Conservation (phyloP, 2,113 vertebrate species). For the Antechinus stuartii region DNA sequence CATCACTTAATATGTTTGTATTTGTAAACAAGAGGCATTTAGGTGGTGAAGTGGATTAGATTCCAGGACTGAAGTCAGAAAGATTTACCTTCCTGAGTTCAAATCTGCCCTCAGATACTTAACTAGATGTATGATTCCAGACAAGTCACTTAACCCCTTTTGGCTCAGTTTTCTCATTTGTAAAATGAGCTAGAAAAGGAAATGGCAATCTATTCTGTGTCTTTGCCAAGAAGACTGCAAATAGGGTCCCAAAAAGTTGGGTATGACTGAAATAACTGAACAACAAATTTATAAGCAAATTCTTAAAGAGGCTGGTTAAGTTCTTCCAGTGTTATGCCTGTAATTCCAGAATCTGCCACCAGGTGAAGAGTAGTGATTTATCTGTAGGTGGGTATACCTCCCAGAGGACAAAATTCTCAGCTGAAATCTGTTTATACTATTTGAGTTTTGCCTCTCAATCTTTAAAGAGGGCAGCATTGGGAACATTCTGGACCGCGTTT, state of each 20-base stretch:
- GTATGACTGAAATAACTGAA: not conserved
- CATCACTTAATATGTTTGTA: not conserved
- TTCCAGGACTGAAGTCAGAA: not conserved
- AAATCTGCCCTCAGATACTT: not conserved
- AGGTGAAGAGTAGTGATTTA: not conserved
- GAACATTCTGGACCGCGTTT: not conserved
- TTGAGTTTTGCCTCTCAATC: not conserved
- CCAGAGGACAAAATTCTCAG: not conserved
- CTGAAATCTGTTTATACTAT: not conserved
- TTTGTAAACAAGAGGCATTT: not conserved
- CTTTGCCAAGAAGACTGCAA: not conserved
- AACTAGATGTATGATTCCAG: not conserved
- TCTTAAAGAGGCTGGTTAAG: not conserved
- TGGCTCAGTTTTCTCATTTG: not conserved
- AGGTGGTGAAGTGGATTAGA: not conserved
- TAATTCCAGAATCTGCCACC: not conserved
- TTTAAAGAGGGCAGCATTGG: not conserved
- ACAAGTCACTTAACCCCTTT: not conserved
- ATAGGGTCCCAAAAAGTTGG: not conserved
- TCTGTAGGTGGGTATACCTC: not conserved
- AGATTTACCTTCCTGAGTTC: not conserved
- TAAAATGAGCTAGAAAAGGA: not conserved
- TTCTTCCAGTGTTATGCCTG: not conserved
- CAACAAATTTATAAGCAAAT: not conserved
- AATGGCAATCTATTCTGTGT: not conserved